Evolutionary conservation across 2,797 vertebrate species (phyloP).

Genomic region (Micrastur ruficollis): DNA sequence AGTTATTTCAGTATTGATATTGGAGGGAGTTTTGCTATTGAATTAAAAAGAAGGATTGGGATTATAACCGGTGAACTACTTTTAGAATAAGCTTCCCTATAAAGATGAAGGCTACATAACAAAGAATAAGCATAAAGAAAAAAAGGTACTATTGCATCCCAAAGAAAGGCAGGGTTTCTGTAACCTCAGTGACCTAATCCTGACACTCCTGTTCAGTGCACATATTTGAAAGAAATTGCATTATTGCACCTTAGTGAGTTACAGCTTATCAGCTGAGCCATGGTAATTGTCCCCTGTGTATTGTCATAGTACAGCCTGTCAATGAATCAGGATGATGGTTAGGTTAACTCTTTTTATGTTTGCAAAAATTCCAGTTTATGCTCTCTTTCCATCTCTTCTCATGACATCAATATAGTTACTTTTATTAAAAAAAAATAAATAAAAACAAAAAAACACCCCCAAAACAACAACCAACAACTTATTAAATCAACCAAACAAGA

Average conservation of each 20-base stretch:
- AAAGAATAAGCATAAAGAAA: background rate
- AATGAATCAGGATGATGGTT: background rate
- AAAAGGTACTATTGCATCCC: background rate
- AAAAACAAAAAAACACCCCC: background rate
- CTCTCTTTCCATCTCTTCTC: background rate
- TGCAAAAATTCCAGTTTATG: background rate
- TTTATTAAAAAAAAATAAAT: background rate
- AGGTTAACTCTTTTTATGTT: background rate
- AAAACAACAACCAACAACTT: background rate
- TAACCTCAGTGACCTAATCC: constrained; percentile 9
- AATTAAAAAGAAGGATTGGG: background rate
- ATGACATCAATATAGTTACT: background rate
- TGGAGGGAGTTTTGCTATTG: background rate
- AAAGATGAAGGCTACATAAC: background rate
- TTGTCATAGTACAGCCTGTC: background rate
- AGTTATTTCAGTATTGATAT: background rate
- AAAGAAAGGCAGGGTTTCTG: background rate
- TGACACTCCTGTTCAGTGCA: background rate
- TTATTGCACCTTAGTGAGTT: constrained; percentile 28
- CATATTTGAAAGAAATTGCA: constrained; percentile 13
- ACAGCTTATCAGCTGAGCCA: constrained; percentile 30
- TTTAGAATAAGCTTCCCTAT: background rate
- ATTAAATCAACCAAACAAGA: background rate
- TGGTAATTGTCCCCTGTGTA: constrained; percentile 12
- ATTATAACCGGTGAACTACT: background rate